Base-by-base conservation (phyloP, 30 jellyfish, hydroid and myxozoan species). In the Euphysa ruthae region DNA sequence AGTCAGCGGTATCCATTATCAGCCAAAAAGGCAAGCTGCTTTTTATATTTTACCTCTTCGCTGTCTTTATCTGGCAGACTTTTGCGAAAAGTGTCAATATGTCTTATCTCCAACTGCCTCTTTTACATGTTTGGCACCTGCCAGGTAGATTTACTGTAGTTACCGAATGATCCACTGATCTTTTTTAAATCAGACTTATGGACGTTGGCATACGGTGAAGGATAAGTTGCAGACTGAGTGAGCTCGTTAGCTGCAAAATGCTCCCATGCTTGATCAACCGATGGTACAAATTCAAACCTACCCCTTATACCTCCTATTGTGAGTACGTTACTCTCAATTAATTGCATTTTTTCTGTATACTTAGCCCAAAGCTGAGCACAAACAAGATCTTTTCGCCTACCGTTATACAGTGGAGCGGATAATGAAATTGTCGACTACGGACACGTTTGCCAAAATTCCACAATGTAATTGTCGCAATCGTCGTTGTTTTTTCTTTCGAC, bases 351-450 rank as follows among this genome's bases (percentile, higher is more conserved):
- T 14, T 52, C 66, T 12, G 66, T 13, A 52, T 52, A 28, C 20
- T 52, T 18, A 12, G 15, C 20, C 66, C 66, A 52, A 18, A 52
- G 30, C 66, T 14, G 0, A 18, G 15, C 66, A 52, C 66, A 52
- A n/a, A 58, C 66, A 13, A 13, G 22, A 52, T 52, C 66, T 52
- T 52, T 52, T 52, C 66, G 20, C 32, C 12, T 52, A 28, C 72
- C 6, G 8, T 58, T 7, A 58, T 15, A 12, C 10, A n/a, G 27
- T 58, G 72, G 10, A 20, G 26, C 6, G 72, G 72, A 27, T 58
- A 58, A 58, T 58, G 72, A 58, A 26, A 58, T 65, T 26, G 66
- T 6, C 72, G 63, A 58, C 72, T 58, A 6, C 72, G 64, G 21
- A 51, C 24, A 20, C 21, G 12, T 7, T 19, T 19, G 7, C 24